Percentiles rank a stretch among this genome's conserved stretches.
These are phyloP conservation scores for Porites cylindrica DNA, from an alignment of 92 coral and sea anemone genomes.

Conservation along the genomic window DNA sequence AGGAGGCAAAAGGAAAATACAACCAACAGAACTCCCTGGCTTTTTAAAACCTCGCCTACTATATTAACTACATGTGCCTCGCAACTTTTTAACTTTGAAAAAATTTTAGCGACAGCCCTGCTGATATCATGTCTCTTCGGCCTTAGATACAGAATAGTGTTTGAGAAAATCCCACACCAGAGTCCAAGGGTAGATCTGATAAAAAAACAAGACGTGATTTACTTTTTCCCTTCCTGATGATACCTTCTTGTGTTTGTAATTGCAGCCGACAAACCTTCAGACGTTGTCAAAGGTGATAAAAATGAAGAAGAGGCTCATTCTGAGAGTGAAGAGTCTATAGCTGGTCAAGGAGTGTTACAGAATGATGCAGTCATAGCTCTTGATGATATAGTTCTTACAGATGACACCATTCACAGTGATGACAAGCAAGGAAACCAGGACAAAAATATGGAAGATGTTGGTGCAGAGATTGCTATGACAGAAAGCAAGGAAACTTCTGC, in stretches of 20 bases:
- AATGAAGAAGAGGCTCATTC: background rate
- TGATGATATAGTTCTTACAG: conserved; percentile 36
- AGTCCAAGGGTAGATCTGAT: background rate
- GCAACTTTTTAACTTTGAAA: no score
- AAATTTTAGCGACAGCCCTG: no score
- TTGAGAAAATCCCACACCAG: no score
- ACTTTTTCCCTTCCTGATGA: background rate
- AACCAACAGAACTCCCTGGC: no score
- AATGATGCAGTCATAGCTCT: conserved; percentile 13
- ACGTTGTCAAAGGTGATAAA: background rate
- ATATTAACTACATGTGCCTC: no score
- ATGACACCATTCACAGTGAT: conserved; percentile 10
- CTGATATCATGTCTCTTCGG: no score
- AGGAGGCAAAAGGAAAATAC: no score
- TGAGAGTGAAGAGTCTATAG: conserved; percentile 8
- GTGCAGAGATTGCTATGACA: background rate
- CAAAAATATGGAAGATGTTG: background rate
- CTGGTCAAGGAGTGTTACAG: background rate
- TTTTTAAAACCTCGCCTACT: no score
- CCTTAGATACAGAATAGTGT: no score
- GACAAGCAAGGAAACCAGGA: background rate
- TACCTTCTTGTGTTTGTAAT: background rate
- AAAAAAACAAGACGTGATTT: background rate
- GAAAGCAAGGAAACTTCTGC: conserved; percentile 16
- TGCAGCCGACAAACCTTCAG: background rate